Base-by-base conservation (phyloP, 2,113 vertebrate genomes). In the Vidua chalybeata region DNA sequence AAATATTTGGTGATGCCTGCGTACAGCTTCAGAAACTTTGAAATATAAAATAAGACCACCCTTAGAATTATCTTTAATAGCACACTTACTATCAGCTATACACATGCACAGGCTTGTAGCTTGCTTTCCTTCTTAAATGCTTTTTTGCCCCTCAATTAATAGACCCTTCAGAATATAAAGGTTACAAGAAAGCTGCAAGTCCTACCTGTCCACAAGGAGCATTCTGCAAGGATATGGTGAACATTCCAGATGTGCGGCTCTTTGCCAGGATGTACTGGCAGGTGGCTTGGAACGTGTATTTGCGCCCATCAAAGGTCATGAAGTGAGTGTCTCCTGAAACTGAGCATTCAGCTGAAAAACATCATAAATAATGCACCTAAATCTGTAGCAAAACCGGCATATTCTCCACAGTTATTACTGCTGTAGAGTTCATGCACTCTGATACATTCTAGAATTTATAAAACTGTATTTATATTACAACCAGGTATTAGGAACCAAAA, bases 241-340 rank as follows among this genome's bases (percentile, higher is more conserved):
- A 99, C 30, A 75, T 97, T 39, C 98, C 98, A 0, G 99, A 99
- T 4, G 80, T 98, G 58, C 89, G 98, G 83, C 99, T 99, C 95
- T 99, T 99, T 52, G 99, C 98, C 74, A 99, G 97, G 84, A 99
- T 98, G 12, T 99, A 99, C 46, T 99, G 99, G 84, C 99, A 99
- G 0, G 98, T 97, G 68, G 99, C 99, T 26, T 98, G 98, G 87
- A 99, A 99, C 24, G 98, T 99, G 96, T 98, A 99, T 46, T 97
- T 97, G 63, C 98, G 98, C 10, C 99, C 99, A 19, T 99, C 99
- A 55, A 99, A 99, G 27, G 99, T 99, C 9, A 98, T 97, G 68
- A 99, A 99, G 95, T 98, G 98, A 96, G 98, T 98, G 83, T 99
- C 99, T 11, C 99, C 99, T 3, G 99, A 99, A 78, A 99, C 99